These are phyloP conservation scores for Erebia epiphron DNA, from an alignment of 2,888 invertebrate species.

Conservation along the genomic window DNA sequence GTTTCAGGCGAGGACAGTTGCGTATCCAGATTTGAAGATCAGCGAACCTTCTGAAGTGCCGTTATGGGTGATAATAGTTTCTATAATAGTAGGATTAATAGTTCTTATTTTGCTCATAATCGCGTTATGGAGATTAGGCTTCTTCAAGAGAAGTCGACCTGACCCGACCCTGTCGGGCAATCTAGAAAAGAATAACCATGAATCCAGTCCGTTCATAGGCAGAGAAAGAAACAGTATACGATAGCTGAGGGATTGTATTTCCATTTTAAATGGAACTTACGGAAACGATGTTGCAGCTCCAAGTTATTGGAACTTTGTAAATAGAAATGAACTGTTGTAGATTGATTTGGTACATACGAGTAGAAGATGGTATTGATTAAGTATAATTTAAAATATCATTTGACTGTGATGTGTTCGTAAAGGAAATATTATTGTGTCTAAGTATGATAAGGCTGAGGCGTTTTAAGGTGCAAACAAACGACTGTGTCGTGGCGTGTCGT, in stretches of 20 bases:
- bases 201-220: constrained; percentile 85
- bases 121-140: constrained; percentile 93
- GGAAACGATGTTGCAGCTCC: constrained; percentile 40
- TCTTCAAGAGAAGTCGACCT: constrained; percentile 93
- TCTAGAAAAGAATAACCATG: constrained; percentile 87
- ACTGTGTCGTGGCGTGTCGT: background rate
- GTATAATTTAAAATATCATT: constrained; percentile 59
- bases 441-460: constrained; percentile 62
- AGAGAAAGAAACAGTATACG: constrained; percentile 73
- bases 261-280: constrained; percentile 32
- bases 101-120: constrained; percentile 91
- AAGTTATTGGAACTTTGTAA: constrained; percentile 43
- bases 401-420: constrained; percentile 82
- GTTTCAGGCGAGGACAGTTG: constrained; percentile 90
- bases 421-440: constrained; percentile 68
- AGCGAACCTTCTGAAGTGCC: constrained; percentile 89
- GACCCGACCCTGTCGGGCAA: constrained; percentile 92
- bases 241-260: constrained; percentile 59
- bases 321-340: constrained; percentile 43
- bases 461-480: constrained; percentile 24
- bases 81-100: constrained; percentile 92
- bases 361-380: constrained; percentile 37
- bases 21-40: constrained; percentile 91
- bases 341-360: constrained; percentile 25
- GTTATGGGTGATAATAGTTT: constrained; percentile 93